Evolutionary conservation across 2,888 invertebrate genomes (phyloP), one percentile per base, ranked within the genome.

Genomic region (Meteorus colon): DNA sequence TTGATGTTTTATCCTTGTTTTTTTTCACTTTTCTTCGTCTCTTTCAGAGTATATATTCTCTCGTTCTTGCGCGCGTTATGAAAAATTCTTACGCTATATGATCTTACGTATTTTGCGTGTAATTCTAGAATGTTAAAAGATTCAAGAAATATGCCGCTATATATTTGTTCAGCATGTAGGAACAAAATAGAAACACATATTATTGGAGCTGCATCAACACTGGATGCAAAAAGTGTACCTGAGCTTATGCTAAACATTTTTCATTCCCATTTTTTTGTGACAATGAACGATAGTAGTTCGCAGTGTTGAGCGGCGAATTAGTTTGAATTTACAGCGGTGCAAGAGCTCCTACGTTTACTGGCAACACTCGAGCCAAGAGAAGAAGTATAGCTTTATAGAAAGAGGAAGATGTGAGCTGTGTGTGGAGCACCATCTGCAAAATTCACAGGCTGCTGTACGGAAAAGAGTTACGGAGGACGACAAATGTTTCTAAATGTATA

Each of bases 251-350:
- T 65, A 6, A 24, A 37, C 24, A 67, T 60, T 74, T 71, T 67
- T 67, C 48, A 45, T 76, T 60, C 31, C 62, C 62, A 60, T 67
- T 73, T 73, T 6, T 34, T 55, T 67, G 37, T 67, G 60, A 72
- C 67, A 71, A 73, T 75, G 77, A 74, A 69, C 72, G 74, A 77
- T 78, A 78, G 78, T 78, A 80, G 81, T 81, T 81, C 80, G 75
- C 68, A 75, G 68, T 80, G 77, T 78, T 74, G 78, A 77, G 75
- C 77, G 65, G 77, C 78, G 81, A 81, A 81, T 81, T 81, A 81
- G 77, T 78, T 75, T 78, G 79, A 81, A 81, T 80, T 81, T 77
- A 79, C 79, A 77, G 78, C 77, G 77, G 67, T 75, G 78, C 73
- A 55, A 55, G 55, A 55, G 55, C 67, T 60, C 73, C 65, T 63